These are phyloP conservation scores for Resseliella maxima DNA, from an alignment of 2,888 invertebrate species.

Conservation along the genomic window DNA sequence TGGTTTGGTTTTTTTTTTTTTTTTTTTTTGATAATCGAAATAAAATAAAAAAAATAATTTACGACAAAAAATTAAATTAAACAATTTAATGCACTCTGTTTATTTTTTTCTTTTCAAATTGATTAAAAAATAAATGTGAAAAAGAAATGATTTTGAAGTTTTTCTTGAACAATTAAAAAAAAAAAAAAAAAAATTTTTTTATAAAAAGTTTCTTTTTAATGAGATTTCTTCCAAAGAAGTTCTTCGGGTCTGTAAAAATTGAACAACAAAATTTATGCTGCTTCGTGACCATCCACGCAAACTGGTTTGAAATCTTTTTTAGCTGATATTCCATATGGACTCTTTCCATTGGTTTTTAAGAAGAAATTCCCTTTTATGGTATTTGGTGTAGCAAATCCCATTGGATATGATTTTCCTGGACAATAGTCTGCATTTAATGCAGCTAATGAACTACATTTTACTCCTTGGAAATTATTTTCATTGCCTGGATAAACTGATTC, in stretches of 20 bases:
- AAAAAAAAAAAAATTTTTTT: too few species aligned
- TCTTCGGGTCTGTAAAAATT: too few species aligned
- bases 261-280: too few species aligned
- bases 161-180: too few species aligned
- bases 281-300: too few species aligned
- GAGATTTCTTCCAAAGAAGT: too few species aligned
- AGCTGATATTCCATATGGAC: conserved; percentile 63
- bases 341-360: conserved; percentile 64
- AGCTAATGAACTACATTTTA: conserved; percentile 63
- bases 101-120: neutral
- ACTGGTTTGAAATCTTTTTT: too few species aligned
- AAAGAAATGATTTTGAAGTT: neutral
- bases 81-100: conserved; percentile 8
- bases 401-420: conserved; percentile 63
- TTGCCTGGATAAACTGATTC: conserved; percentile 66
- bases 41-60: neutral
- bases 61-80: neutral
- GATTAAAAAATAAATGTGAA: neutral
- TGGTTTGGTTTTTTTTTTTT: conserved; percentile 28
- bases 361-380: conserved; percentile 65
- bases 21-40: conserved; percentile 22
- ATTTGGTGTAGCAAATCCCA: conserved; percentile 64
- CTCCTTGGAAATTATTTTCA: conserved; percentile 65
- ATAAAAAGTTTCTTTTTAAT: too few species aligned
- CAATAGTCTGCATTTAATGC: conserved; percentile 63